A percentile compares a stretch with the other conserved stretches of the same genome.
Conservation (phyloP, 2,113 vertebrate species). For the Bettongia penicillata region DNA sequence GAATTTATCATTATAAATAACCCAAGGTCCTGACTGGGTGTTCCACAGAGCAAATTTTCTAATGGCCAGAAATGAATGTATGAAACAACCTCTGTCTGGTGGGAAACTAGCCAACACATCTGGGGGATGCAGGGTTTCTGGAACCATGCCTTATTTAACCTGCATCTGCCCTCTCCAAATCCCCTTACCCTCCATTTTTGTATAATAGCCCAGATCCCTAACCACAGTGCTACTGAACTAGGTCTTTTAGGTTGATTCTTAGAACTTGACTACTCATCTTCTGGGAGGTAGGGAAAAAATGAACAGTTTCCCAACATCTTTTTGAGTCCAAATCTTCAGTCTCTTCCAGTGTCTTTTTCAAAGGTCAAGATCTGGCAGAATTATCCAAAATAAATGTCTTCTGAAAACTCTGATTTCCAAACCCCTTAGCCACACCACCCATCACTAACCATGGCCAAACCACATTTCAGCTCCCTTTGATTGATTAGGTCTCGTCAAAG, state of each 20-base stretch:
- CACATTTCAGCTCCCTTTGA: background rate
- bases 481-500: background rate
- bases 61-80: background rate
- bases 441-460: background rate
- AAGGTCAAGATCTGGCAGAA: background rate
- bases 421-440: background rate
- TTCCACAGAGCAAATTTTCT: background rate
- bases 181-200: background rate
- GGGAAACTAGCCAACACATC: background rate
- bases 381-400: conserved; percentile 10
- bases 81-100: background rate
- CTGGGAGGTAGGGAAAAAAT: background rate
- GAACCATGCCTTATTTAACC: background rate
- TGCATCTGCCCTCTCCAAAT: background rate
- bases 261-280: background rate
- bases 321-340: background rate
- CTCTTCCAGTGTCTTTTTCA: background rate
- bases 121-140: background rate
- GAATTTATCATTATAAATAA: background rate
- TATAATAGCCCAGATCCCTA: background rate
- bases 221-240: background rate
- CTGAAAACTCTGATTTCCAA: background rate
- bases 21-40: background rate
- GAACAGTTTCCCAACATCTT: background rate
- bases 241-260: background rate